These are phyloP conservation scores for Puntigrus tetrazona DNA, from an alignment of 2,113 vertebrate genomes.

Conservation along the genomic window DNA sequence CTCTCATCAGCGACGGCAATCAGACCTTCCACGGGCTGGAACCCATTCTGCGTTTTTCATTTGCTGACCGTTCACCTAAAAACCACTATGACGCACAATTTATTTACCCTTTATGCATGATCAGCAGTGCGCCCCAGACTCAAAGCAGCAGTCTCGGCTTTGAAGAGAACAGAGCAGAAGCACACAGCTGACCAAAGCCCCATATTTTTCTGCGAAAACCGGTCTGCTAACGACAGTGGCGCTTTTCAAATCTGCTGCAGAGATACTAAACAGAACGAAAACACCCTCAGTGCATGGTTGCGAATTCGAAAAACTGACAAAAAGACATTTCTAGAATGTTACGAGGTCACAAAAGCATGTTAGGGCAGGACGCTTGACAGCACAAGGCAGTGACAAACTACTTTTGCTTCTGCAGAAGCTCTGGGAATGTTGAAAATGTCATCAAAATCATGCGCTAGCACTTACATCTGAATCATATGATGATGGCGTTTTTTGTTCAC, in stretches of 20 bases:
- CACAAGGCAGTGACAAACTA: conserved; percentile 41
- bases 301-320: not conserved
- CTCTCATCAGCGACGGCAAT: conserved; percentile 42
- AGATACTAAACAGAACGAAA: not conserved
- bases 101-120: conserved; percentile 41
- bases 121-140: conserved; percentile 44
- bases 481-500: not conserved
- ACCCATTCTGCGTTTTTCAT: conserved; percentile 50
- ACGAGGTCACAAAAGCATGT: conserved; percentile 12
- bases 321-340: conserved; percentile 12
- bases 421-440: conserved; percentile 37
- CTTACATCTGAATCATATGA: conserved; percentile 25
- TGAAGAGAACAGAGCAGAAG: not conserved
- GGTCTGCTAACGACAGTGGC: conserved; percentile 4
- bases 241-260: not conserved
- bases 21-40: conserved; percentile 42
- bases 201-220: not conserved
- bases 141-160: not conserved
- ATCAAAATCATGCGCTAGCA: conserved; percentile 38
- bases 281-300: not conserved
- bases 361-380: conserved; percentile 3
- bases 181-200: not conserved
- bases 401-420: conserved; percentile 23
- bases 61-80: conserved; percentile 39
- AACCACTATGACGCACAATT: conserved; percentile 53